Conservation (phyloP, 1,140 invertebrate genomes). For the Coelopa frigida region DNA sequence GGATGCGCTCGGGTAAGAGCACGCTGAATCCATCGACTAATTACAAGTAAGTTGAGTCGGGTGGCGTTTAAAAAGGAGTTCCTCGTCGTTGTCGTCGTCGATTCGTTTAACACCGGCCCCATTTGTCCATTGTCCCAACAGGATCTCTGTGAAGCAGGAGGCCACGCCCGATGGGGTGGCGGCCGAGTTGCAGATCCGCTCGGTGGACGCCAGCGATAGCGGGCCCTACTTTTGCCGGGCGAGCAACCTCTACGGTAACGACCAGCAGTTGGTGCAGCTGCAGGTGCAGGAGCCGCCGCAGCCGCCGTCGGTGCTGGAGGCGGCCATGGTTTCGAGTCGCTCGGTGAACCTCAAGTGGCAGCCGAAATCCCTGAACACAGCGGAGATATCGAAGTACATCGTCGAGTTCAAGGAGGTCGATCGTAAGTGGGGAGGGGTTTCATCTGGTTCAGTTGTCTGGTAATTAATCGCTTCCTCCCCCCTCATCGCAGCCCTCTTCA, state of each 20-base stretch:
- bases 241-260: constrained; percentile 72
- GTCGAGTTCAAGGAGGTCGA: constrained; percentile 63
- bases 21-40: constrained; percentile 63
- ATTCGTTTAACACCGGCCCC: constrained; percentile 5
- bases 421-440: constrained; percentile 38
- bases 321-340: constrained; percentile 61
- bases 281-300: constrained; percentile 75
- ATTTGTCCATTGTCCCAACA: constrained; percentile 26
- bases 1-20: constrained; percentile 61
- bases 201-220: constrained; percentile 64
- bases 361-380: constrained; percentile 57
- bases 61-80: too few relatives aligned
- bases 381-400: constrained; percentile 65
- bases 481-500: constrained; percentile 23
- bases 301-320: constrained; percentile 59
- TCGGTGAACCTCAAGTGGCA: constrained; percentile 70
- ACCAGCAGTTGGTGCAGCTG: constrained; percentile 73
- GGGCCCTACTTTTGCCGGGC: constrained; percentile 78
- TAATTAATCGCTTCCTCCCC: neutral
- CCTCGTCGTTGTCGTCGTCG: neutral
- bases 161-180: constrained; percentile 59
- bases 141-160: constrained; percentile 62
- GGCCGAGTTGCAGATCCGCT: constrained; percentile 65
- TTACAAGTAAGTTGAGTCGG: constrained; percentile 49
- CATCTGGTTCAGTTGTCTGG: neutral